Evolutionary conservation across 2,888 invertebrate genomes (phyloP), one percentile per base, ranked within the genome.

Genomic region (Conops quadrifasciatus): DNA sequence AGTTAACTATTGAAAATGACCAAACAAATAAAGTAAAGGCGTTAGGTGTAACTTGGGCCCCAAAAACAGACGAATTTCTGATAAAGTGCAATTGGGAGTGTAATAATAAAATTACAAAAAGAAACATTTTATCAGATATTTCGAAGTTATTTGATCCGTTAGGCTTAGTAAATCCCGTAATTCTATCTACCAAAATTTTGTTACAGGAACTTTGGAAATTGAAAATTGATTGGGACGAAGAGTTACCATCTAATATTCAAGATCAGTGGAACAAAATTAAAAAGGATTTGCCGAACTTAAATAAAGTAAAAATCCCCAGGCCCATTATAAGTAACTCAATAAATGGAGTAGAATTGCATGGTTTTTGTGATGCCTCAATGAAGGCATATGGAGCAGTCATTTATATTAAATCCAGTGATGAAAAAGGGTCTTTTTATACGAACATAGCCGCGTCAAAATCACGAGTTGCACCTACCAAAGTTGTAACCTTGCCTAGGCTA

Each of bases 401-500:
- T 43, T 62, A 62, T 62, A 62, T 62, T 7, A 43, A 45, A 21
- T 62, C 43, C 13, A 45, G 36, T 43, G 19, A 21, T 15, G 26
- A 21, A 45, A 15, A n/a, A 62, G 62, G 62, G 19, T 5, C 21
- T 24, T 4, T 58, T 24, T 1, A 26, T 13, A 58, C 26, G 15
- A 58, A 26, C 24, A 58, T 58, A 58, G 58, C 26, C 5, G 24
- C 26, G 2, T n/a, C 70, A 49, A 74, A 74, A 36, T 72, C 74
- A 5, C 43, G 70, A 16, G 66, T 74, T 30, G 72, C 71, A 60
- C 74, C 72, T 53, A 36, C 58, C n/a, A 70, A 64, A 47, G 51
- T 28, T 15, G 19, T 51, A 11, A 64, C 68, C 16, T 28, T 73
- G 28, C 64, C 72, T 11, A 47, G 67, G 15, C 30, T 73, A 26